Base-by-base conservation (phyloP, 2,888 invertebrate genomes). In the Nasonia oneida region DNA sequence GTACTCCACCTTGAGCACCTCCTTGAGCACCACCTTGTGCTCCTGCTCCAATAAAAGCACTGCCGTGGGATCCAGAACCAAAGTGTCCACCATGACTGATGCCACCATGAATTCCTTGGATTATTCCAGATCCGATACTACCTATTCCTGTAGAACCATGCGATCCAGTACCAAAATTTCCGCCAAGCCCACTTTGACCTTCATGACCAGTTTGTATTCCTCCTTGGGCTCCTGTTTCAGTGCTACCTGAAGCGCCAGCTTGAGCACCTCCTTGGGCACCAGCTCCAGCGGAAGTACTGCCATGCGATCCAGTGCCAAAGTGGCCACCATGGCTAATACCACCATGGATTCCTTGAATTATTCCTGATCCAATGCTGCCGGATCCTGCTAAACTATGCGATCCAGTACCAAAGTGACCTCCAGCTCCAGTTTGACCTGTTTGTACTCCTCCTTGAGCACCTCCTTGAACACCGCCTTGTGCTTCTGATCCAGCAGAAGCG, bases 31-130 rank as follows among this genome's bases (percentile, higher is more conserved):
- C 47, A 29, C 37, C 50, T 0, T 74, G 33, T 1, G 8, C 6
- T 8, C 42, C 29, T 29, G 29, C 29, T 29, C 29, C 29, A 29
- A 29, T 1, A 29, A 1, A 29, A 5, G 42, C 29, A 12, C 75
- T 39, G 18, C 39, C 29, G 18, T 77, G 77, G 4, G 18, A 33
- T 6, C 53, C 73, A 10, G 29, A 4, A 33, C 64, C 64, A 33
- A 67, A n/a, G 33, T 84, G 74, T 4, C 79, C 64, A 39, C 53
- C 67, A 4, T 81, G 50, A 15, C 57, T 70, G 15, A 53, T 10
- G 2, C 29, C 67, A 29, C 67, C 67, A 1, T 67, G 67, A 1
- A 23, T 23, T 64, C 61, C 61, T 18, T 23, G 12, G 0, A 29
- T 47, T 8, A 29, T 33, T 61, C 78, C 73, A 50, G 8, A 8